These are phyloP conservation scores for Galbula dea DNA, from an alignment of 2,113 vertebrate genomes.

Conservation along the genomic window DNA sequence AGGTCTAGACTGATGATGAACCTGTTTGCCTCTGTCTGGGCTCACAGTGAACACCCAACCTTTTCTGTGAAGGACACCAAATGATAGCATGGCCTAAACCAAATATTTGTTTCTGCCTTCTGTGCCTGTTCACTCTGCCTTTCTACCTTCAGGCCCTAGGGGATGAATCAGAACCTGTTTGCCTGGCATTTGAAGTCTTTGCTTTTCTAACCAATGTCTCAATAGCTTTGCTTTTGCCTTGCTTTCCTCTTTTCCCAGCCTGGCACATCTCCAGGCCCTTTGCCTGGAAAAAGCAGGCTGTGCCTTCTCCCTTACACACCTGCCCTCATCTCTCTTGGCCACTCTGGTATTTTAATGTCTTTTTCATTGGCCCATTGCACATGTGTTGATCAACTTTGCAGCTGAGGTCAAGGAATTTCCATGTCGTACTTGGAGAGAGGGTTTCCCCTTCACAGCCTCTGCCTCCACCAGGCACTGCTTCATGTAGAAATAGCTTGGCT, in stretches of 20 bases:
- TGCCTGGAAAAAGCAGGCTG: slow-evolving; percentile 32
- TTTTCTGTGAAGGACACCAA: background rate
- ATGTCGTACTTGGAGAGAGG: slow-evolving; percentile 53
- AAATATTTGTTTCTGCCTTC: slow-evolving; percentile 42
- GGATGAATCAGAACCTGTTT: slow-evolving; percentile 50
- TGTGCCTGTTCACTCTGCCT: background rate
- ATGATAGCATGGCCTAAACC: slow-evolving; percentile 3
- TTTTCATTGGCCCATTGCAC: slow-evolving; percentile 11
- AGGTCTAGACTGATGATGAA: slow-evolving; percentile 39
- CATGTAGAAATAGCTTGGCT: slow-evolving; percentile 44
- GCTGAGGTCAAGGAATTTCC: slow-evolving; percentile 67
- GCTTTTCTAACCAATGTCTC: slow-evolving; percentile 39
- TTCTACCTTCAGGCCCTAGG: background rate
- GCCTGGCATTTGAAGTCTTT: slow-evolving; percentile 47
- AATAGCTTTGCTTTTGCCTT: background rate
- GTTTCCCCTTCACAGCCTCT: slow-evolving; percentile 51
- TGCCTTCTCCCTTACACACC: slow-evolving; percentile 18
- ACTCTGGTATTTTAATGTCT: slow-evolving; percentile 32
- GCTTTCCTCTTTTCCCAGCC: background rate
- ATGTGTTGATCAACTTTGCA: background rate
- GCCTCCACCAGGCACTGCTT: slow-evolving; percentile 17
- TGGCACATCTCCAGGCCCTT: background rate
- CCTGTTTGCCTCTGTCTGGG: slow-evolving; percentile 24
- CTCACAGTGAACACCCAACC: background rate
- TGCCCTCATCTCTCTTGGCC: slow-evolving; percentile 20